phyloP scores from a whole-genome alignment of 2,113 vertebrate genomes.

The Eurypyga helias region DNA sequence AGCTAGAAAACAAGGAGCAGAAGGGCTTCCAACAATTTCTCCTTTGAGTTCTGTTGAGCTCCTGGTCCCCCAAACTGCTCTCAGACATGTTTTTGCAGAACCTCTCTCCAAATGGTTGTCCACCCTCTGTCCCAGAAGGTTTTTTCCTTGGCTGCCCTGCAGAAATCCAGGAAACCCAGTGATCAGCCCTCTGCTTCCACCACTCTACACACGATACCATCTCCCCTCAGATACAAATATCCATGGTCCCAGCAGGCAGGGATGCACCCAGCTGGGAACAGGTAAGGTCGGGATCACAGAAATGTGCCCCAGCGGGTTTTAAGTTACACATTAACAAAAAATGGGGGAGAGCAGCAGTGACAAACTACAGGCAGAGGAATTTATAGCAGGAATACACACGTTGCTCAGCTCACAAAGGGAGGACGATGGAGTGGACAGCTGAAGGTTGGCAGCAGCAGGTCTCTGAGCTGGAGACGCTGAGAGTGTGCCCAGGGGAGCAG shows the following conservation, averaged over 20 bases:
- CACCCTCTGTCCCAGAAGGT: background rate
- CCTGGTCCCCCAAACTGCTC: background rate
- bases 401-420: background rate
- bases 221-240: background rate
- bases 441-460: background rate
- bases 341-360: accelerated
- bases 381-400: background rate
- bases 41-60: background rate
- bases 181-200: background rate
- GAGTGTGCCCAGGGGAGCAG: background rate
- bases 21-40: background rate
- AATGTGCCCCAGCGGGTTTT: background rate
- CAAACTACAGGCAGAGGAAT: background rate
- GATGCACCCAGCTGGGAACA: background rate
- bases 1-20: background rate
- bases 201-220: background rate
- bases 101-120: background rate
- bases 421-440: background rate
- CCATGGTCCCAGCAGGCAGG: background rate
- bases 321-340: background rate
- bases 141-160: background rate
- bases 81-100: background rate
- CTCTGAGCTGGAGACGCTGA: background rate
- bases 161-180: background rate
- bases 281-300: background rate